Conservation (phyloP, 2,888 invertebrate genomes). For the Agriopis aurantiaria region DNA sequence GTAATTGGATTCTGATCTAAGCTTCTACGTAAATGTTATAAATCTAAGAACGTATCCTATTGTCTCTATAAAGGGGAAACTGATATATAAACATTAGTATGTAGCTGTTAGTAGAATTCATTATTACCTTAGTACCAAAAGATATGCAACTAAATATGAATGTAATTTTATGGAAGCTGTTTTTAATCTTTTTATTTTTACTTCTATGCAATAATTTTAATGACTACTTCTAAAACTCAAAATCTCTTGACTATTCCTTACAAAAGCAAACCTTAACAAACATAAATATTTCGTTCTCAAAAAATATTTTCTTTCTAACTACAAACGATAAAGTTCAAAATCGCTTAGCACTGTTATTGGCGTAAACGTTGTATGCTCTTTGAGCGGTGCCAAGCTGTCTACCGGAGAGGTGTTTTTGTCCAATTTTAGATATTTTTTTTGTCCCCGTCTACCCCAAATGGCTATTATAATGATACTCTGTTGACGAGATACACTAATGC, state of each 20-base stretch:
- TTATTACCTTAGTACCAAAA: neutral
- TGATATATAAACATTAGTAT: too few relatives aligned
- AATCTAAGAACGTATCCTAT: too few relatives aligned
- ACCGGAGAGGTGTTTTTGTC: constrained; percentile 56
- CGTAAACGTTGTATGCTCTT: constrained; percentile 61
- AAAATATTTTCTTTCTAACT: constrained; percentile 18
- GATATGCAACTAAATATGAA: too few relatives aligned
- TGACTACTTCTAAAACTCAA: constrained; percentile 13
- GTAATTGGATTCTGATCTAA: too few relatives aligned
- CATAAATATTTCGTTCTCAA: neutral
- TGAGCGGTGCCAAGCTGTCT: constrained; percentile 83
- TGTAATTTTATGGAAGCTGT: neutral
- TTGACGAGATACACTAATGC: constrained; percentile 51
- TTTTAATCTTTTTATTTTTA: neutral
- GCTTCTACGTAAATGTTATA: too few relatives aligned
- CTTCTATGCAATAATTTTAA: neutral
- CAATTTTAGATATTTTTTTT: constrained; percentile 58
- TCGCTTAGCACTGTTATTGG: constrained; percentile 44
- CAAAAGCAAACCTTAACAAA: constrained; percentile 24
- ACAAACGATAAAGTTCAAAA: constrained; percentile 43
- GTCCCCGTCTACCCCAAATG: constrained; percentile 56
- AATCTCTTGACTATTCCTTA: constrained; percentile 22
- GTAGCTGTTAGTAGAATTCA: neutral
- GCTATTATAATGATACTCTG: constrained; percentile 62
- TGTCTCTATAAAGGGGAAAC: too few relatives aligned